phyloP scores from a whole-genome alignment of 1,140 invertebrate species.

The Calephelis virginiensis region DNA sequence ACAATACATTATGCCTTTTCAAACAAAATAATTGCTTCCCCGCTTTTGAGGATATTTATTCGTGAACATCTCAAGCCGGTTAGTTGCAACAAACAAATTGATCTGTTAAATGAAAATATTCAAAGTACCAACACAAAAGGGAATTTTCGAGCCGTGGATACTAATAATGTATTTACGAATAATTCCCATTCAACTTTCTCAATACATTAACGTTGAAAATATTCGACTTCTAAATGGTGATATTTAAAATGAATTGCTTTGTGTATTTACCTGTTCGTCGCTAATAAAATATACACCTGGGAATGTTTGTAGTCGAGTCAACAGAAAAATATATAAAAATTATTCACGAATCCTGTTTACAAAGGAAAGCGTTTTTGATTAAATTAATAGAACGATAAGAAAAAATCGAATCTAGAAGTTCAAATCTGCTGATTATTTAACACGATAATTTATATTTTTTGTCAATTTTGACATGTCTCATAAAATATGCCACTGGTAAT shows the following conservation, averaged over 20 bases:
- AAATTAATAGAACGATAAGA: no score
- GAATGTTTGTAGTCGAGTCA: background rate
- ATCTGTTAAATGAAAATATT: conserved; percentile 20
- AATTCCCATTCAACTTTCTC: background rate
- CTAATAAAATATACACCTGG: background rate
- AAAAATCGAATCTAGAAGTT: no score
- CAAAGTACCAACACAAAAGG: conserved; percentile 5
- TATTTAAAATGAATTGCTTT: conserved; percentile 10
- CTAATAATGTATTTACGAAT: conserved; percentile 6
- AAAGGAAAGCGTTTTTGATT: no score
- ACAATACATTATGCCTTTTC: conserved; percentile 25
- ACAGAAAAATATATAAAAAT: background rate
- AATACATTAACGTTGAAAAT: conserved; percentile 12
- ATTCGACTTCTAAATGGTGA: conserved; percentile 1
- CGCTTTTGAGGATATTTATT: conserved; percentile 20
- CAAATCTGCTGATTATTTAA: no score
- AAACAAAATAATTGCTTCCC: conserved; percentile 27
- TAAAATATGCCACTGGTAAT: no score
- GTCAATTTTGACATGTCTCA: no score
- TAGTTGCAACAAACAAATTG: conserved; percentile 29
- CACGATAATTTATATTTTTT: no score
- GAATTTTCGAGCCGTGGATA: background rate
- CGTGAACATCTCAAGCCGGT: conserved; percentile 28
- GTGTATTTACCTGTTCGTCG: conserved; percentile 1
- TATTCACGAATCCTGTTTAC: background rate